phyloP scores from a whole-genome alignment of 2,113 vertebrate genomes.

The Potamarius usumacintae region DNA sequence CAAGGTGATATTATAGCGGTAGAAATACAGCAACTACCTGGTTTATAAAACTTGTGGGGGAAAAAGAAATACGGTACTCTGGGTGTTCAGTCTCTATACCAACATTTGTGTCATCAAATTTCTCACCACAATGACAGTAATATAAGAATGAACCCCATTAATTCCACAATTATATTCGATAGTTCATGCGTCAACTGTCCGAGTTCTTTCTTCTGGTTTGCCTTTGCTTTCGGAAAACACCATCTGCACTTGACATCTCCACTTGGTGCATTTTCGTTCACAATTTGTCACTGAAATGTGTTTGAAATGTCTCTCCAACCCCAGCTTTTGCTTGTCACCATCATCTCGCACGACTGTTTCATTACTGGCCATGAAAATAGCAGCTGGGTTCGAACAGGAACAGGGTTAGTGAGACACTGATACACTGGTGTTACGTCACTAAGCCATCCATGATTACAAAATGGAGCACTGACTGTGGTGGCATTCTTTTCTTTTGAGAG shows the following conservation, averaged over 20 bases:
- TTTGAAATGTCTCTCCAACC: not conserved
- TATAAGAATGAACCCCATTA: too few species aligned
- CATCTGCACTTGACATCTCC: not conserved
- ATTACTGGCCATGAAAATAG: not conserved
- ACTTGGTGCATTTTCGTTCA: not conserved
- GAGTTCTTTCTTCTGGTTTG: not conserved
- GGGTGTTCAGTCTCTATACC: not conserved
- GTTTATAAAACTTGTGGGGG: not conserved
- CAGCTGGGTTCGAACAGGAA: not conserved
- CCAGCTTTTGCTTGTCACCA: not conserved
- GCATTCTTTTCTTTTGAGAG: not conserved
- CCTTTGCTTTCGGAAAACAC: not conserved
- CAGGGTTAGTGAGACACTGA: not conserved
- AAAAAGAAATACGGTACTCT: not conserved
- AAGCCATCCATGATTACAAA: not conserved
- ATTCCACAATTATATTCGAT: not conserved
- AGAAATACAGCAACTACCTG: not conserved
- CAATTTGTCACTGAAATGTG: constrained; percentile 1
- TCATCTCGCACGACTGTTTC: not conserved
- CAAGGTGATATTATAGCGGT: not conserved
- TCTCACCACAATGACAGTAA: too few species aligned
- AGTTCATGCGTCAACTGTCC: not conserved
- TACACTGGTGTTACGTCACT: not conserved
- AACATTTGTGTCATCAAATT: not conserved
- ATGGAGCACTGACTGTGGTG: not conserved